phyloP scores from a whole-genome alignment of 2,113 vertebrate genomes.

The Girardinichthys multiradiatus region DNA sequence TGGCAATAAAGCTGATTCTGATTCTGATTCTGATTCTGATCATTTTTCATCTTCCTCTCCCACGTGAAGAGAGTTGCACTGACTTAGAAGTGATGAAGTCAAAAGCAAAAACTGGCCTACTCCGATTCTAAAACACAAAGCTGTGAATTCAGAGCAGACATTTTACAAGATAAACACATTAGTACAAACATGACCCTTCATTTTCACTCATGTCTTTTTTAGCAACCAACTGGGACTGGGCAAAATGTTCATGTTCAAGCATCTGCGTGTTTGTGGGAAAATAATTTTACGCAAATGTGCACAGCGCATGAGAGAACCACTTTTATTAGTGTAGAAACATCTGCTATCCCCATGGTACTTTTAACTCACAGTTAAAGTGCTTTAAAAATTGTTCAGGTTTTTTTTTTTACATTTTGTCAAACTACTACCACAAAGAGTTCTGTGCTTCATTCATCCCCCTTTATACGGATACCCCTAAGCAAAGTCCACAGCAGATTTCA shows the following conservation, averaged over 20 bases:
- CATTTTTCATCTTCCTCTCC: conserved; percentile 22
- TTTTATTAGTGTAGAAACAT: background rate
- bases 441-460: background rate
- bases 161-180: background rate
- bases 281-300: background rate
- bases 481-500: background rate
- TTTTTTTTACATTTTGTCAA: too few species aligned
- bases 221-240: background rate
- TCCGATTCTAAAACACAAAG: conserved; percentile 2
- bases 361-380: background rate
- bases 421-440: too few species aligned
- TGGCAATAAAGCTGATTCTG: too few species aligned
- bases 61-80: background rate
- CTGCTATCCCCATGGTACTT: background rate
- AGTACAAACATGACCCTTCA: background rate
- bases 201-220: background rate
- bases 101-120: conserved; percentile 13
- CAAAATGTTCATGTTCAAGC: background rate
- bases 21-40: too few species aligned
- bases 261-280: background rate
- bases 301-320: background rate
- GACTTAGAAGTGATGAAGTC: conserved; percentile 62
- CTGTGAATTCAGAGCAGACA: background rate
- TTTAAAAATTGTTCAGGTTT: background rate
- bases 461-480: background rate